Conservation (phyloP, 2,797 vertebrate genomes). For the Choloepus didactylus region DNA sequence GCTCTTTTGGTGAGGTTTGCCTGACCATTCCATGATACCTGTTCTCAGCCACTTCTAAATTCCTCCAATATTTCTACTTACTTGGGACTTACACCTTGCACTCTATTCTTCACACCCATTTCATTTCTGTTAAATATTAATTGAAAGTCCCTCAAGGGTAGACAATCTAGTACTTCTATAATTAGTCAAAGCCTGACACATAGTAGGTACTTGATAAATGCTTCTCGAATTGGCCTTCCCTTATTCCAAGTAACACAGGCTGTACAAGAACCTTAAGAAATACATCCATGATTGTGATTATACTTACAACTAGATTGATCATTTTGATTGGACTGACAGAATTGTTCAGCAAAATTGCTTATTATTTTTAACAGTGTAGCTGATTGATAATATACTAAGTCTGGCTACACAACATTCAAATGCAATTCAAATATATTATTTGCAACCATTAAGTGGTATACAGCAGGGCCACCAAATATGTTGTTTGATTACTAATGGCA, state of each 20-base stretch:
- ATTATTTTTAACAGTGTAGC: not conserved
- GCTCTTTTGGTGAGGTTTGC: not conserved
- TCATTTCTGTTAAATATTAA: not conserved
- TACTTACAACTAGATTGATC: not conserved
- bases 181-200: not conserved
- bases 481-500: not conserved
- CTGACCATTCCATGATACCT: not conserved
- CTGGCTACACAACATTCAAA: not conserved
- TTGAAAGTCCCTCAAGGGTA: not conserved
- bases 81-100: not conserved
- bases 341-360: constrained; percentile 17
- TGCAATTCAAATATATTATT: not conserved
- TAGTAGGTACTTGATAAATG: not conserved
- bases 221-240: not conserved
- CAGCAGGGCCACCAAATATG: not conserved
- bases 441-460: not conserved
- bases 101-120: not conserved
- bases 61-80: not conserved
- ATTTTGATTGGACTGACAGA: not conserved
- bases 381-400: not conserved
- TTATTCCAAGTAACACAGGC: not conserved
- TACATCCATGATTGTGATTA: not conserved
- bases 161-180: not conserved
- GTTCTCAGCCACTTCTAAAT: constrained; percentile 6
- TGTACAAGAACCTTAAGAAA: not conserved